Conservation (phyloP, 2,888 invertebrate species). For the Troilus luridus region DNA sequence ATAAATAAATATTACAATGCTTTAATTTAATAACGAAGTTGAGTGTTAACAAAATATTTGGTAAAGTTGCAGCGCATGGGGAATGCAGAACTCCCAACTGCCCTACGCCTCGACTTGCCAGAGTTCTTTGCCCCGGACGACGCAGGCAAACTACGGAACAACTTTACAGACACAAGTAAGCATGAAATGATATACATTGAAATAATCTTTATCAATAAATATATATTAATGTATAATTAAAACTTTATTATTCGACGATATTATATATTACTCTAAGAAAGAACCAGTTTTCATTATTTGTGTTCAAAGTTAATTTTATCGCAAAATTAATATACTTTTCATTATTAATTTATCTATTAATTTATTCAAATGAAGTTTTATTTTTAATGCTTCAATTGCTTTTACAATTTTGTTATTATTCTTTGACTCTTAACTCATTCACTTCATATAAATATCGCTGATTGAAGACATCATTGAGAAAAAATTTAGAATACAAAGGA, state of each 20-base stretch:
- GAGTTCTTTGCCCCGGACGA: conserved; percentile 65
- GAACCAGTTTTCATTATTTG: background rate
- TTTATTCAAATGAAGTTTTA: too few species aligned
- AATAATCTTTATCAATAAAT: background rate
- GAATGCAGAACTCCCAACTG: conserved; percentile 69
- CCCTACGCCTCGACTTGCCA: conserved; percentile 70
- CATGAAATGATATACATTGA: background rate
- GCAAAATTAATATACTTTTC: too few species aligned
- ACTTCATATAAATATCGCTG: too few species aligned
- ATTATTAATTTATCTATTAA: too few species aligned
- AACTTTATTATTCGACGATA: background rate
- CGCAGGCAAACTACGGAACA: conserved; percentile 60
- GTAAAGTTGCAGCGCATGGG: conserved; percentile 67
- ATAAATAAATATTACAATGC: too few species aligned
- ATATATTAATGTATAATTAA: background rate
- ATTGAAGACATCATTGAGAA: too few species aligned
- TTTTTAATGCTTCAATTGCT: too few species aligned
- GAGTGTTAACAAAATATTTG: background rate
- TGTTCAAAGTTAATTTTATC: background rate
- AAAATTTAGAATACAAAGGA: too few species aligned
- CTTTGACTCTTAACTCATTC: too few species aligned
- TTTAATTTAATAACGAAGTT: too few species aligned
- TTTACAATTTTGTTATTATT: too few species aligned
- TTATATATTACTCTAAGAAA: too few species aligned
- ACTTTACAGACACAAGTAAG: conserved; percentile 59